Evolutionary conservation across 2,113 vertebrate species (phyloP).

Genomic region (Sceloporus undulatus): DNA sequence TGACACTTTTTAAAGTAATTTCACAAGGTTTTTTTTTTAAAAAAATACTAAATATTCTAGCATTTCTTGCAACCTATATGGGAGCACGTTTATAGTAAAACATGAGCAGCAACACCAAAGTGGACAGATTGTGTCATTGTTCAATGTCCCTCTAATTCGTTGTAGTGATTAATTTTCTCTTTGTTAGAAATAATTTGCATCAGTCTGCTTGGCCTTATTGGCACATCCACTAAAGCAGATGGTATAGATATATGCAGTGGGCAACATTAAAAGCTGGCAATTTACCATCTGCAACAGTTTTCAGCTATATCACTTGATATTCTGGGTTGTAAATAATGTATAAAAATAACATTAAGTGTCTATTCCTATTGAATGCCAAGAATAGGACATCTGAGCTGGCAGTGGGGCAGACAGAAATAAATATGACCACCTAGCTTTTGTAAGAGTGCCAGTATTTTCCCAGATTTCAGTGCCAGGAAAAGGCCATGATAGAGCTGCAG

Average conservation of each 20-base stretch:
- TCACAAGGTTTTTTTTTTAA: not conserved
- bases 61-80: conserved; percentile 8
- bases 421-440: not conserved
- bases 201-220: conserved; percentile 3
- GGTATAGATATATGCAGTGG: conserved; percentile 14
- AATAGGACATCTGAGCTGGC: conserved; percentile 9
- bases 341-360: conserved; percentile 17
- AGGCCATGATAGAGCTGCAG: not conserved
- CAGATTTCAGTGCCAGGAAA: not conserved
- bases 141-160: conserved; percentile 1
- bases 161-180: conserved; percentile 23
- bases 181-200: conserved; percentile 14
- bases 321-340: conserved; percentile 25
- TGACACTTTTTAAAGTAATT: not conserved
- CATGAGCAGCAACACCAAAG: not conserved
- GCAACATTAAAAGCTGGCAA: conserved; percentile 18
- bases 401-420: conserved; percentile 20
- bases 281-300: conserved; percentile 24
- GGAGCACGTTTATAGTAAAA: not conserved
- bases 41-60: not conserved
- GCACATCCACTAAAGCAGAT: conserved; percentile 19
- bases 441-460: conserved; percentile 1
- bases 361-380: conserved; percentile 24
- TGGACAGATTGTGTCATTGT: not conserved
- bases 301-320: conserved; percentile 9